Conservation (phyloP, 2,113 vertebrate species). For the Nibea coibor region DNA sequence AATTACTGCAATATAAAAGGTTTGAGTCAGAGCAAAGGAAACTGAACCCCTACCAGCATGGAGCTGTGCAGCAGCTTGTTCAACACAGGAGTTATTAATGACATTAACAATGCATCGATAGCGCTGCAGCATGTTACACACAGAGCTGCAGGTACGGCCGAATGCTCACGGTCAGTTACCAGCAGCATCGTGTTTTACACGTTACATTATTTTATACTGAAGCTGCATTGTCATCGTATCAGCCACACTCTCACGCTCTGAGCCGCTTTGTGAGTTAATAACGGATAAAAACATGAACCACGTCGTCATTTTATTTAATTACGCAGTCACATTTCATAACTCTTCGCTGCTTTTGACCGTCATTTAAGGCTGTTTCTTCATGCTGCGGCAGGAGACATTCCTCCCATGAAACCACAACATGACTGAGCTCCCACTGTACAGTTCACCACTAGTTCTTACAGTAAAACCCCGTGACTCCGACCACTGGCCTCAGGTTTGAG, state of each 20-base stretch:
- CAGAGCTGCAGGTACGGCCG: no score
- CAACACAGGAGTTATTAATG: background rate
- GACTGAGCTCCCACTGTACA: background rate
- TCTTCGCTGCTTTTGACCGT: background rate
- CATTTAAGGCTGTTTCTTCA: background rate
- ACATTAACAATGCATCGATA: background rate
- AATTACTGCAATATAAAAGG: background rate
- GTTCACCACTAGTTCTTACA: background rate
- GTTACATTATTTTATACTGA: no score
- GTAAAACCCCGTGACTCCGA: slow-evolving; percentile 24
- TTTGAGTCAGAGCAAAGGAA: background rate
- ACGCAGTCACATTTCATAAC: background rate
- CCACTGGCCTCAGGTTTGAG: background rate
- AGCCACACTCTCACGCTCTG: background rate
- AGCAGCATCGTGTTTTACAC: no score
- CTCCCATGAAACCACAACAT: background rate
- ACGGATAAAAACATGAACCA: background rate
- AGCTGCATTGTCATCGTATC: no score
- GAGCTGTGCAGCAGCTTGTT: no score
- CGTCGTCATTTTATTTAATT: background rate
- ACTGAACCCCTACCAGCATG: background rate
- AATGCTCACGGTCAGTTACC: no score
- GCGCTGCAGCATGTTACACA: background rate
- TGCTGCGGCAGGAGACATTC: background rate
- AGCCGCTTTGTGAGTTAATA: background rate